A percentile compares a stretch with the other conserved stretches of the same genome.
Conservation (phyloP, 2,888 invertebrate species). For the Flexamia atlantica region DNA sequence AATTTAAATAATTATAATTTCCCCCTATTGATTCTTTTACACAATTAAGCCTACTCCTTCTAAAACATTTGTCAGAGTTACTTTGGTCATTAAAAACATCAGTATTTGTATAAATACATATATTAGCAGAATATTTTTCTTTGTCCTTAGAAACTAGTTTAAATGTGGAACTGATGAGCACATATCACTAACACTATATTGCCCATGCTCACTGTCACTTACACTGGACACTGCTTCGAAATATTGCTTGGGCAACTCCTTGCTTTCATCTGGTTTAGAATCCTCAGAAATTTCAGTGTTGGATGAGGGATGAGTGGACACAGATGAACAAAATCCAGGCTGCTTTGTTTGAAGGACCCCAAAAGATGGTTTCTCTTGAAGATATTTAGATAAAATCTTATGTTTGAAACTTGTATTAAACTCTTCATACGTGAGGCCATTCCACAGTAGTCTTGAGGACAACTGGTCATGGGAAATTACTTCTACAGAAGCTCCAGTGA, state of each 20-base stretch:
- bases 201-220: neutral
- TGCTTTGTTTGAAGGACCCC: too few species aligned
- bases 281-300: too few species aligned
- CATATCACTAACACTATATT: conserved; percentile 11
- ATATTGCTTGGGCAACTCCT: neutral
- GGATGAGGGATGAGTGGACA: too few species aligned
- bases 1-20: too few species aligned
- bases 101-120: too few species aligned
- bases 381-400: neutral
- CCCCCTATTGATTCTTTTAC: too few species aligned
- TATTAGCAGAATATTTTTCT: neutral
- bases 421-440: neutral
- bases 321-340: too few species aligned
- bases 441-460: neutral
- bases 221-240: neutral
- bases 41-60: too few species aligned
- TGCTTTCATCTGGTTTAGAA: too few species aligned
- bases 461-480: neutral
- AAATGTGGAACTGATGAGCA: neutral
- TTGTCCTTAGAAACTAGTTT: conserved; percentile 3
- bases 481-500: too few species aligned
- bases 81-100: too few species aligned
- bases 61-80: too few species aligned
- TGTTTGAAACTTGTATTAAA: neutral
- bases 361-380: neutral